Evolutionary conservation across 2,797 vertebrate species (phyloP).

Genomic region (Dromococcyx pavoninus): DNA sequence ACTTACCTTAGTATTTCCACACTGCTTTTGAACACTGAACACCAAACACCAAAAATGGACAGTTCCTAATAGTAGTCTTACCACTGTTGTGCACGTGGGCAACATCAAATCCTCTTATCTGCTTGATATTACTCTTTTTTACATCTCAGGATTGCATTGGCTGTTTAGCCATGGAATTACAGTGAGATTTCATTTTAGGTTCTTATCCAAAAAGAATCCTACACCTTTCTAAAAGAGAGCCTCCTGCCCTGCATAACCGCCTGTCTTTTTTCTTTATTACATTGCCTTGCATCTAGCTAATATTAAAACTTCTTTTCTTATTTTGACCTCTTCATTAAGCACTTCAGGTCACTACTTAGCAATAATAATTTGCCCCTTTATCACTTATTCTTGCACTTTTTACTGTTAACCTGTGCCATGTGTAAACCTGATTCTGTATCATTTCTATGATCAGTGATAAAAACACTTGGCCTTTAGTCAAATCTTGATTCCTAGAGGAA

Average conservation of each 20-base stretch:
- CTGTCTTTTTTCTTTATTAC: neutral
- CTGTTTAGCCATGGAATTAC: neutral
- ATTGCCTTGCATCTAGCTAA: neutral
- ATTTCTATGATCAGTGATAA: neutral
- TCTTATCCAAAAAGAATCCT: slow-evolving; percentile 9
- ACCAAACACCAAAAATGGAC: slow-evolving; percentile 29
- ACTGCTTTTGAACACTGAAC: slow-evolving; percentile 34
- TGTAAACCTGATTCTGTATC: neutral
- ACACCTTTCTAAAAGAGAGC: neutral
- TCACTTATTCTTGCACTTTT: slow-evolving; percentile 24
- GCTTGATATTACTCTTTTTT: slow-evolving; percentile 3
- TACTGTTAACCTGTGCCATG: neutral
- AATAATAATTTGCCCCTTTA: slow-evolving; percentile 9
- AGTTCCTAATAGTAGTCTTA: slow-evolving; percentile 4
- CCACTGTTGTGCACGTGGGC: neutral
- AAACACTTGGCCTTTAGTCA: slow-evolving; percentile 11
- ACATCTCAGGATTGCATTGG: neutral
- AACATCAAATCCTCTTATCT: slow-evolving; percentile 61
- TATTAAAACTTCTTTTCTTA: neutral
- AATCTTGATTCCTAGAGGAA: slow-evolving; percentile 24
- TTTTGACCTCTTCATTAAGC: slow-evolving; percentile 1
- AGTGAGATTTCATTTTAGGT: slow-evolving; percentile 11
- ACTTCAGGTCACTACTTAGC: neutral
- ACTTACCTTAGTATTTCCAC: slow-evolving; percentile 5
- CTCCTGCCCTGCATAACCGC: neutral